Evolutionary conservation across 2,888 invertebrate genomes (phyloP), one percentile per base, ranked within the genome.

Genomic region (Dynastes hyllus): DNA sequence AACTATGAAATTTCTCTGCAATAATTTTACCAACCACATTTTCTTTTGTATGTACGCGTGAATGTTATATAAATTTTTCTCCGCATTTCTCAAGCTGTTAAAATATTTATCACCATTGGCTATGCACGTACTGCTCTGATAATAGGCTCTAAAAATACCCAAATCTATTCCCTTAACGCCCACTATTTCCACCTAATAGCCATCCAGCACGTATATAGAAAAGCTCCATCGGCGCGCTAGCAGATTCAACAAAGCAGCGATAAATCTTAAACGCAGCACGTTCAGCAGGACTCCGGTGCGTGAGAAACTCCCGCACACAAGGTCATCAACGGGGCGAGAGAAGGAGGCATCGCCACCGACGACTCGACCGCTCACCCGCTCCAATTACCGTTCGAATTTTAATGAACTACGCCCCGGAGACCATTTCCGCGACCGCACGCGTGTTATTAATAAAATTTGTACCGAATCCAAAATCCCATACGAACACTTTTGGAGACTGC

Each of bases 401-500:
- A 77, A 77, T 77, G 69, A 77, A 77, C 51, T 77, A 67, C 55
- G 67, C 77, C 77, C 77, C 55, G 40, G 77, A 77, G 77, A 69
- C 45, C 51, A 65, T 45, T 69, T 40, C 29, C 55, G 53, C 40
- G 67, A 27, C 67, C 78, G 70, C 70, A 50, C 73, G 78, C 71
- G 53, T 73, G 73, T 75, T 75, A 65, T 73, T 73, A 78, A 73
- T 78, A 78, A 78, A 78, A 78, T 78, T 78, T 51, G 78, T 73
- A 71, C 67, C 58, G 66, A 73, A 78, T 65, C 63, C 45, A 65
- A 73, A 78, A 71, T 78, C 73, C 78, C 78, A 78, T 73, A 71
- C 65, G 66, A 51, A 78, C 71, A 29, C 45, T 75, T 75, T 75
- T 11, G 61, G 37, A 29, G 37, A 32, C 22, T 40, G 3, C n/a